Percentiles rank a stretch among this genome's conserved stretches.
phyloP scores from a whole-genome alignment of 2,888 invertebrate genomes.

The Macaria notata region DNA sequence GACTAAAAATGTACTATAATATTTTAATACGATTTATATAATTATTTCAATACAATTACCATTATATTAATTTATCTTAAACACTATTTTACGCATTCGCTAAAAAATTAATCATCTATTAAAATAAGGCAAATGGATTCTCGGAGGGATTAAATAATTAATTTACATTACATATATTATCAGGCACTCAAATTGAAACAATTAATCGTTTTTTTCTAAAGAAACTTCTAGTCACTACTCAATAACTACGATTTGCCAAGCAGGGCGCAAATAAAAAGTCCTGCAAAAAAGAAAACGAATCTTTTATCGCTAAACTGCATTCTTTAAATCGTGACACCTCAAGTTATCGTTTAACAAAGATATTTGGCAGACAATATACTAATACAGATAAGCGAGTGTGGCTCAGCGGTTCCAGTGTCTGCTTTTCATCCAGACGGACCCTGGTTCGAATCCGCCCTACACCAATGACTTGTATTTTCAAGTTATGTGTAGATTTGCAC shows the following conservation, averaged over 20 bases:
- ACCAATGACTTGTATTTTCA: too few relatives aligned
- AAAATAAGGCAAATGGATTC: slow-evolving; percentile 78
- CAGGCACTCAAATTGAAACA: slow-evolving; percentile 77
- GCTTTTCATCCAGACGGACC: too few relatives aligned
- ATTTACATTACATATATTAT: slow-evolving; percentile 49
- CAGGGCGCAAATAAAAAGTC: slow-evolving; percentile 1
- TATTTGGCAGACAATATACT: too few relatives aligned
- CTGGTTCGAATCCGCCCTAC: too few relatives aligned
- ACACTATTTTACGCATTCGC: slow-evolving; percentile 50
- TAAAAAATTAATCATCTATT: slow-evolving; percentile 58
- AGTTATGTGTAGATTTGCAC: too few relatives aligned
- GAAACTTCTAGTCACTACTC: slow-evolving; percentile 8
- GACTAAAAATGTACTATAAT: slow-evolving; percentile 46
- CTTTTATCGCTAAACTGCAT: too few relatives aligned
- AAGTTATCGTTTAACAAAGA: too few relatives aligned
- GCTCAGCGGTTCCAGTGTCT: too few relatives aligned
- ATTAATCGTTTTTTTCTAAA: slow-evolving; percentile 42
- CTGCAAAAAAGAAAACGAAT: too few relatives aligned
- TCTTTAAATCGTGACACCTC: too few relatives aligned
- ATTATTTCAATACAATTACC: neutral
- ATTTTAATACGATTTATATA: neutral
- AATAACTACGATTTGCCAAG: slow-evolving; percentile 15
- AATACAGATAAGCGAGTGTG: too few relatives aligned
- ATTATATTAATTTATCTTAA: slow-evolving; percentile 45
- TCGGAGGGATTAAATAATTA: slow-evolving; percentile 76